Evolutionary conservation across 2,888 invertebrate genomes (phyloP).

Genomic region (Stenchaetothrips biformis): DNA sequence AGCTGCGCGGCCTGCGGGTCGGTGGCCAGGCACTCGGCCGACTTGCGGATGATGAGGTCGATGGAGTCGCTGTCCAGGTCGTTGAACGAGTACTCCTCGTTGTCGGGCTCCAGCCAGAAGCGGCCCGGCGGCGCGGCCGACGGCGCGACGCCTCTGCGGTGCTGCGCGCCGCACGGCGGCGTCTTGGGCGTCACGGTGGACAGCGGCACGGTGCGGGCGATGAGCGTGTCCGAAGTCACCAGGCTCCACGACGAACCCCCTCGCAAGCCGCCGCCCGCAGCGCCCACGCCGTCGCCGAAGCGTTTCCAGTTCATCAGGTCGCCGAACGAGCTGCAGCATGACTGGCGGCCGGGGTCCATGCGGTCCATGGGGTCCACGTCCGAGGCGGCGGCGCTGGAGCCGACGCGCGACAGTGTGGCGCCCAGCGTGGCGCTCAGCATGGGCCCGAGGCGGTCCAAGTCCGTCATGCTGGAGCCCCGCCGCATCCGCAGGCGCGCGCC

Average conservation of each 20-base stretch:
- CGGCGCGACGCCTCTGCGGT: neutral
- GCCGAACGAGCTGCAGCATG: constrained; percentile 48
- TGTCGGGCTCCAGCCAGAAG: constrained; percentile 9
- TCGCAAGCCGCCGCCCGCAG: constrained; percentile 51
- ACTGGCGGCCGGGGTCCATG: constrained; percentile 10
- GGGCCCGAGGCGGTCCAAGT: constrained; percentile 59
- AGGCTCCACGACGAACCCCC: constrained; percentile 7
- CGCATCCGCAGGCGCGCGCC: constrained; percentile 51
- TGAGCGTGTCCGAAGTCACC: constrained; percentile 59
- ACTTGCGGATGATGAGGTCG: constrained; percentile 20
- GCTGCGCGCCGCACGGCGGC: constrained; percentile 30
- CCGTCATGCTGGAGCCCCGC: constrained; percentile 67
- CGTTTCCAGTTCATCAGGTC: constrained; percentile 72
- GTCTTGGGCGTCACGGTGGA: constrained; percentile 60
- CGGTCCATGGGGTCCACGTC: constrained; percentile 30
- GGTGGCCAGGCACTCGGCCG: constrained; percentile 19
- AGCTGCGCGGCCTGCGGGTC: constrained; percentile 19
- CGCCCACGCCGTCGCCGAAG: constrained; percentile 55
- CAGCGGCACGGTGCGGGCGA: constrained; percentile 66
- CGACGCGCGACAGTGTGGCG: constrained; percentile 32
- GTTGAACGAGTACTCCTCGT: neutral
- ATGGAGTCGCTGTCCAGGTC: constrained; percentile 11
- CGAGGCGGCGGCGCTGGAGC: constrained; percentile 47
- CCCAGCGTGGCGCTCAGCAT: constrained; percentile 47
- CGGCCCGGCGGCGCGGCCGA: neutral